phyloP scores from a whole-genome alignment of 1,140 invertebrate genomes.

The Daktulosphaira vitifoliae region DNA sequence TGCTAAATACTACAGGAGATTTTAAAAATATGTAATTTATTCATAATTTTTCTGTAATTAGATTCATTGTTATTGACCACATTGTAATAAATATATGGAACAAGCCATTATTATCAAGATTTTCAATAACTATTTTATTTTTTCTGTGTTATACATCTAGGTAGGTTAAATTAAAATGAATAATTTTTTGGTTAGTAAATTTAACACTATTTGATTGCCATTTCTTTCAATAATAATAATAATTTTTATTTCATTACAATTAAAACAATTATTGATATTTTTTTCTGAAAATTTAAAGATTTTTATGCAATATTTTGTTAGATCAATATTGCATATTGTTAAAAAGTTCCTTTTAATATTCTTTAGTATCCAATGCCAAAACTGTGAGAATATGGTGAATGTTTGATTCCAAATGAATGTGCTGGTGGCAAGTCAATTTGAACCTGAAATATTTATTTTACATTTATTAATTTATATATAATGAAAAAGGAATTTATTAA shows the following conservation, averaged over 20 bases:
- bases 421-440: constrained; percentile 39
- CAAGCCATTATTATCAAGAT: neutral
- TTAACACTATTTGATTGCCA: neutral
- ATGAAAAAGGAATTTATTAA: too few species aligned
- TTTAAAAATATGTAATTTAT: constrained; percentile 64
- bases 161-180: neutral
- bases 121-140: constrained; percentile 9
- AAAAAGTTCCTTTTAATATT: constrained; percentile 1
- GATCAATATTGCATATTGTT: constrained; percentile 16
- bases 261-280: too few species aligned
- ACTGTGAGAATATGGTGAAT: constrained; percentile 36
- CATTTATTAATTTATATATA: too few species aligned
- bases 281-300: neutral
- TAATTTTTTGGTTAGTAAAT: constrained; percentile 11
- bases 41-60: neutral
- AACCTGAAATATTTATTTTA: constrained; percentile 36
- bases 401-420: constrained; percentile 41
- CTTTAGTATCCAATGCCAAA: constrained; percentile 23
- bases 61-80: neutral
- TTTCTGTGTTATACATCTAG: constrained; percentile 15
- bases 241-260: too few species aligned
- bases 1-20: constrained; percentile 58
- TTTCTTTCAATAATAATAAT: neutral
- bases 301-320: constrained; percentile 28
- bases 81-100: neutral